phyloP scores from a whole-genome alignment of 2,888 invertebrate genomes.

The Rutpela maculata region DNA sequence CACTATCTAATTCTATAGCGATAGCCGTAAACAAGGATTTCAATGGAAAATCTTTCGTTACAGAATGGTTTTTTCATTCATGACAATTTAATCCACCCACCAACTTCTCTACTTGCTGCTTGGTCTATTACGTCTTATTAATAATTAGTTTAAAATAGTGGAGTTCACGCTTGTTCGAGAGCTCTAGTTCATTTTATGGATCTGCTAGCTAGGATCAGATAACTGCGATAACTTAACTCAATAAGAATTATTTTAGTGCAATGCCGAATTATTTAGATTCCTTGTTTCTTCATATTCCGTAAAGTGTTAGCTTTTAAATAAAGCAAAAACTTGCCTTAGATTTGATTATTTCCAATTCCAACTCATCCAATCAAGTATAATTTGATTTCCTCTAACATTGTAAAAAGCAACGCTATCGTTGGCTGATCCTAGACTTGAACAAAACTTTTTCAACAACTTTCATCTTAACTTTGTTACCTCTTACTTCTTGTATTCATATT shows the following conservation, averaged over 20 bases:
- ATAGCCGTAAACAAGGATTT: too few relatives aligned
- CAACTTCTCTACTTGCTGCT: too few relatives aligned
- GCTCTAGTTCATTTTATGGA: too few relatives aligned
- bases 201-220: too few relatives aligned
- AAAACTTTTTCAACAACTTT: conserved; percentile 40
- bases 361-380: conserved; percentile 38
- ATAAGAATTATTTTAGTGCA: not conserved
- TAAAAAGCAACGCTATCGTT: conserved; percentile 28
- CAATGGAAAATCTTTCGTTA: too few relatives aligned
- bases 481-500: conserved; percentile 36
- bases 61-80: too few relatives aligned
- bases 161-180: too few relatives aligned
- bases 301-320: conserved; percentile 25
- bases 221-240: not conserved
- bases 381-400: conserved; percentile 35
- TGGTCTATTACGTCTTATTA: not conserved
- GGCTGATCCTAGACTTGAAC: conserved; percentile 26
- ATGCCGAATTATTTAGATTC: not conserved
- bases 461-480: conserved; percentile 38
- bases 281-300: not conserved
- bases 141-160: not conserved
- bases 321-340: conserved; percentile 16
- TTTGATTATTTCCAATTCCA: conserved; percentile 29
- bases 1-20: too few relatives aligned
- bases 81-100: too few relatives aligned